Conservation (phyloP, 2,113 vertebrate species). For the Hassar affinis region DNA sequence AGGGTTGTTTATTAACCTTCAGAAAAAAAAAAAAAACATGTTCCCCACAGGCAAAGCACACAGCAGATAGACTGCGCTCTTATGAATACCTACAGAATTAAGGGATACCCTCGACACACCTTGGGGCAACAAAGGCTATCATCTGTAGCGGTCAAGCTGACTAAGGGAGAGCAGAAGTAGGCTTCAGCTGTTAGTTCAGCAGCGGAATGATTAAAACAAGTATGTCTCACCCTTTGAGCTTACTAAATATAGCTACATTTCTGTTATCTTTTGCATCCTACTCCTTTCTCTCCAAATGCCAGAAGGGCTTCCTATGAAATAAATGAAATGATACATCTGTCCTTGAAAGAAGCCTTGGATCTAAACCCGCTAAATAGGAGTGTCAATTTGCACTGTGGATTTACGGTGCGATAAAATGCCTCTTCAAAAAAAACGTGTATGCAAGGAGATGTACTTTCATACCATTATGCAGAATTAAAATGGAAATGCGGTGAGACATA, state of each 20-base stretch:
- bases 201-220: conserved; percentile 66
- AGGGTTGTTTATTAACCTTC: conserved; percentile 76
- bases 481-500: neutral
- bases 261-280: conserved; percentile 48
- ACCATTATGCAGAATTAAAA: conserved; percentile 35
- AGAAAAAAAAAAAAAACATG: conserved; percentile 60
- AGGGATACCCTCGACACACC: conserved; percentile 64
- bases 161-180: conserved; percentile 13
- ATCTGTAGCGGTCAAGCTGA: conserved; percentile 45
- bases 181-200: conserved; percentile 46
- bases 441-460: neutral
- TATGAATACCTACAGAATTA: conserved; percentile 72
- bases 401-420: conserved; percentile 41
- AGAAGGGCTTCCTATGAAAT: conserved; percentile 54
- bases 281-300: conserved; percentile 52
- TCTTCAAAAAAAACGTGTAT: neutral
- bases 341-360: conserved; percentile 49
- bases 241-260: conserved; percentile 64
- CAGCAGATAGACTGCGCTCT: conserved; percentile 65
- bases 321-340: conserved; percentile 51
- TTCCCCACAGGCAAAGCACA: conserved; percentile 67
- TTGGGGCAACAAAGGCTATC: conserved; percentile 60
- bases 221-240: conserved; percentile 61
- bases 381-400: conserved; percentile 38
- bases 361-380: conserved; percentile 53